Conservation (phyloP, 2,113 vertebrate species). For the Hemiprocne comata region DNA sequence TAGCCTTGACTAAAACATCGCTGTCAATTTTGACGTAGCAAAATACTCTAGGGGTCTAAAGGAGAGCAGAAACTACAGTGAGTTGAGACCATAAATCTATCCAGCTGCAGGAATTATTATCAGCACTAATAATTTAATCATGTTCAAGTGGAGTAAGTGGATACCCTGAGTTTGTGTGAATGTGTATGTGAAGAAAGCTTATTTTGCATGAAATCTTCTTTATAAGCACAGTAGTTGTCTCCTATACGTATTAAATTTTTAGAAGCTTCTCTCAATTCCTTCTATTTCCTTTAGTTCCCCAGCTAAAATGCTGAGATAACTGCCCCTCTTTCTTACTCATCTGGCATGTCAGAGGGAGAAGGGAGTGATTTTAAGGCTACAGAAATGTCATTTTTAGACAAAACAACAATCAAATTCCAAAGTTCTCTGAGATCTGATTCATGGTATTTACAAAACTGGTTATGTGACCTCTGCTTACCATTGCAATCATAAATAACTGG, state of each 20-base stretch:
- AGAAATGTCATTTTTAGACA: constrained; percentile 17
- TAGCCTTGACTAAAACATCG: background rate
- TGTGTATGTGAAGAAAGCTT: background rate
- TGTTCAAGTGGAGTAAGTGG: background rate
- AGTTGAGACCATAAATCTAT: constrained; percentile 3
- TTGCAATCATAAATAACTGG: constrained; percentile 1
- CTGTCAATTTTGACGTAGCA: background rate
- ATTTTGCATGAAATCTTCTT: background rate
- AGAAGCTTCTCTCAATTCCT: background rate
- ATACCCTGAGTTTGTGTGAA: background rate
- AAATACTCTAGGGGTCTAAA: background rate
- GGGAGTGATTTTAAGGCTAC: background rate
- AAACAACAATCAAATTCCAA: constrained; percentile 24
- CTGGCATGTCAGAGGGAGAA: background rate
- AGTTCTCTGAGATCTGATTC: constrained; percentile 37
- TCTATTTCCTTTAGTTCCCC: background rate
- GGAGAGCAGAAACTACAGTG: background rate
- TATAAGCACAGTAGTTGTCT: background rate
- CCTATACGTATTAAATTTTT: background rate
- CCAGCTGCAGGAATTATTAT: constrained; percentile 7
- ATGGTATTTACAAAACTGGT: constrained; percentile 17
- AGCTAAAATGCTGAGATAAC: background rate
- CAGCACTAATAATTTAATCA: constrained; percentile 7
- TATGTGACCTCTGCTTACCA: constrained; percentile 28
- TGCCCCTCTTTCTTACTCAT: background rate